phyloP scores from a whole-genome alignment of 2,888 invertebrate genomes.

The Lithodes maja region DNA sequence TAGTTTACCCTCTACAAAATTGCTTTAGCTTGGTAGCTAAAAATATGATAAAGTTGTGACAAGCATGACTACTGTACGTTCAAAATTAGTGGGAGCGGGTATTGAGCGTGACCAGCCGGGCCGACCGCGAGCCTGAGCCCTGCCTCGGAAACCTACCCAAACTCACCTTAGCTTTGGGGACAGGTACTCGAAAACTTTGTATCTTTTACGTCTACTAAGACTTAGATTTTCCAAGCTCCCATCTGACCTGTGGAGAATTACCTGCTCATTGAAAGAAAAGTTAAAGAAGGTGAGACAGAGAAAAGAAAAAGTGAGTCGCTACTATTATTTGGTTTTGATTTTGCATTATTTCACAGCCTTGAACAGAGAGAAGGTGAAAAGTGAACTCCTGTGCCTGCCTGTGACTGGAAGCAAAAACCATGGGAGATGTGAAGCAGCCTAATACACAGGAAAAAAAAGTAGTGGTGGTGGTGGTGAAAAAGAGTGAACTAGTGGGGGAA shows the following conservation, averaged over 20 bases:
- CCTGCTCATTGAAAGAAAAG: slow-evolving; percentile 59
- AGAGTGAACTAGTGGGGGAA: neutral
- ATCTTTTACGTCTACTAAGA: slow-evolving; percentile 70
- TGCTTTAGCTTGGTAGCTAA: no score
- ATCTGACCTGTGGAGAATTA: slow-evolving; percentile 66
- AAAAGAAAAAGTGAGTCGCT: neutral
- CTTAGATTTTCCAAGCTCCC: slow-evolving; percentile 67
- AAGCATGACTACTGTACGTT: no score
- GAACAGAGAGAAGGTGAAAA: neutral
- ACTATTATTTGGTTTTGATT: neutral
- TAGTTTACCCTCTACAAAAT: no score
- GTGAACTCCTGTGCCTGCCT: neutral
- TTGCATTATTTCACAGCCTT: neutral
- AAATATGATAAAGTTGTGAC: no score
- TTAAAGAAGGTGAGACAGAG: slow-evolving; percentile 21
- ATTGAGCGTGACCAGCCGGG: slow-evolving; percentile 24
- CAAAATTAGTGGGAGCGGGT: neutral
- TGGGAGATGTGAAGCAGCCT: slow-evolving; percentile 11
- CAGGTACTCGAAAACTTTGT: slow-evolving; percentile 70
- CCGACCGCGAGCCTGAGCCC: slow-evolving; percentile 4
- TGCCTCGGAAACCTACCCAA: slow-evolving; percentile 32
- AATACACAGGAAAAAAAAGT: neutral
- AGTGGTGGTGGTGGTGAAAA: slow-evolving; percentile 1
- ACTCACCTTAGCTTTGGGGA: slow-evolving; percentile 70
- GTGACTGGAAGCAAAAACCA: slow-evolving; percentile 10